A percentile compares a stretch with the other conserved stretches of the same genome.
Conservation (phyloP, 2,113 vertebrate genomes). For the Amblyornis subalaris region DNA sequence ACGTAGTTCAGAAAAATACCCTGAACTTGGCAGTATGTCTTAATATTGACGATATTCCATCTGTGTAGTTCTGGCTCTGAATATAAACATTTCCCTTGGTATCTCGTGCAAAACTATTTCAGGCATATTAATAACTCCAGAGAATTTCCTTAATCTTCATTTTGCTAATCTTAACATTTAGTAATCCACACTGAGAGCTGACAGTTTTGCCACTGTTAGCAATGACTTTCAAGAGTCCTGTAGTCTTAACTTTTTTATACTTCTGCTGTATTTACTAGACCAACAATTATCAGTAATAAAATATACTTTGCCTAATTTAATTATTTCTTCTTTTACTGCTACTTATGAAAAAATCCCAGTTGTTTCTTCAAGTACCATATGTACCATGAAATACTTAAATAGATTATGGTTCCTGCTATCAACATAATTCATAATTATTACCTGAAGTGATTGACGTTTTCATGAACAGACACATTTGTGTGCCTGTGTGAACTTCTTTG, state of each 20-base stretch:
- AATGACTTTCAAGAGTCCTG: neutral
- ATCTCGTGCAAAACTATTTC: slow-evolving; percentile 5
- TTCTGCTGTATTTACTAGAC: neutral
- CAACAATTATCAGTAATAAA: neutral
- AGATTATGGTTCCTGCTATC: neutral
- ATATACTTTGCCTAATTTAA: neutral
- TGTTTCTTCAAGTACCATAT: neutral
- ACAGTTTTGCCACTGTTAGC: neutral
- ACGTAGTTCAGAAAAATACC: neutral
- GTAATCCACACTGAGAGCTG: neutral
- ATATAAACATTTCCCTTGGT: neutral
- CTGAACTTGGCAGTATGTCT: neutral
- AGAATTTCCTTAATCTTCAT: slow-evolving; percentile 1
- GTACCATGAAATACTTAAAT: neutral
- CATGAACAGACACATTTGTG: neutral
- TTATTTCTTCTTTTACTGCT: neutral
- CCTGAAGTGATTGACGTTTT: neutral
- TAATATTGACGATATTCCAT: neutral
- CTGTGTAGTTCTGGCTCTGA: neutral
- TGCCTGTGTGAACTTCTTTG: neutral
- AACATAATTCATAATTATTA: neutral
- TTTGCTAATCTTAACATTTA: neutral
- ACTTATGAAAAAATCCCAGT: neutral
- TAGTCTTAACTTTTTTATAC: neutral
- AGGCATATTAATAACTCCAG: neutral